These are phyloP conservation scores for Pseudomyrmex dendroicus DNA, from an alignment of 1,140 invertebrate species.

Conservation along the genomic window DNA sequence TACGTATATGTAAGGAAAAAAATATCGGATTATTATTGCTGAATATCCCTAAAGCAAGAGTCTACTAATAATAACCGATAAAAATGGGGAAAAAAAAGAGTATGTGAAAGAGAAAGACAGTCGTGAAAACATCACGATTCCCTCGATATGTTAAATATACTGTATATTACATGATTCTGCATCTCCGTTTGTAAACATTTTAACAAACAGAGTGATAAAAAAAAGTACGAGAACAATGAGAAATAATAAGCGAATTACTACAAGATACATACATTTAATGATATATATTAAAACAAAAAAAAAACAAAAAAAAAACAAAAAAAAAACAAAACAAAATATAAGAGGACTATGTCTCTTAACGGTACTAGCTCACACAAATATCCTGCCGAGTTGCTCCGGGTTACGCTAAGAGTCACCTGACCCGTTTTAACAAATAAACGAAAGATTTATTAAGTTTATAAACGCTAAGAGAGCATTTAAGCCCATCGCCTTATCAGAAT, in stretches of 20 bases:
- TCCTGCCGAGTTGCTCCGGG: constrained; percentile 79
- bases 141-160: constrained; percentile 72
- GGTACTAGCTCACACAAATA: constrained; percentile 80
- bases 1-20: too few species aligned
- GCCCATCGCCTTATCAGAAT: constrained; percentile 72
- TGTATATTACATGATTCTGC: constrained; percentile 74
- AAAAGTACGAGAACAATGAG: constrained; percentile 28
- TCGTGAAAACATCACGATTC: constrained; percentile 70
- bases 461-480: constrained; percentile 65
- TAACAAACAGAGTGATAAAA: constrained; percentile 67
- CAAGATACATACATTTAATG: constrained; percentile 68
- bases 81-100: background rate
- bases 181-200: constrained; percentile 80
- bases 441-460: constrained; percentile 72
- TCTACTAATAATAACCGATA: constrained; percentile 71
- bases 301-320: constrained; percentile 36
- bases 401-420: constrained; percentile 78
- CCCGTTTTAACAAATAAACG: constrained; percentile 71
- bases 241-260: constrained; percentile 63
- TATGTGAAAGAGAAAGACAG: background rate
- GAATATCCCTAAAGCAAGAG: background rate
- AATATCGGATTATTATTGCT: too few species aligned
- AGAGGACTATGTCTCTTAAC: constrained; percentile 74
- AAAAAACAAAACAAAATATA: constrained; percentile 1
- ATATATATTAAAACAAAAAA: constrained; percentile 60